Conservation (phyloP, 1,140 invertebrate genomes). For the Agraylea sexmaculata region DNA sequence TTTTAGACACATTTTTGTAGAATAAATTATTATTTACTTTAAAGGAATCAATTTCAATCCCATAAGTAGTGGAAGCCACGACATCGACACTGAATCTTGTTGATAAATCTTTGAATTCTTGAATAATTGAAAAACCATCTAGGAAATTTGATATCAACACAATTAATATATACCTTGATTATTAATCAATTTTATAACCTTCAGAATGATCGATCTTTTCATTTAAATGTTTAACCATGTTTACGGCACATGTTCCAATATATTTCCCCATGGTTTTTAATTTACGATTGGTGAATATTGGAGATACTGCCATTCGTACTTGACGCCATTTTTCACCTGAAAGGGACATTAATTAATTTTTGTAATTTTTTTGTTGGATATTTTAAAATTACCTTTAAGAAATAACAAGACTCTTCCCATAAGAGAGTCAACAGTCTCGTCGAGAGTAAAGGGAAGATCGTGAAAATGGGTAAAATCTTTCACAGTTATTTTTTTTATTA, state of each 20-base stretch:
- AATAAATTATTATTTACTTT: slow-evolving; percentile 39
- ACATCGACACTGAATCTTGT: slow-evolving; percentile 47
- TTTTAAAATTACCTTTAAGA: slow-evolving; percentile 31
- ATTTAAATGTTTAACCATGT: too few species aligned
- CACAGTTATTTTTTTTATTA: slow-evolving; percentile 38
- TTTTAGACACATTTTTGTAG: slow-evolving; percentile 35
- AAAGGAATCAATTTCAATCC: slow-evolving; percentile 44
- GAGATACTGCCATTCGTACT: slow-evolving; percentile 38
- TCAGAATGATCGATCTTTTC: too few species aligned
- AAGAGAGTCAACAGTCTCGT: slow-evolving; percentile 31
- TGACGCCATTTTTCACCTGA: slow-evolving; percentile 36
- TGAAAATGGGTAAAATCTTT: slow-evolving; percentile 42
- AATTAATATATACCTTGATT: neutral
- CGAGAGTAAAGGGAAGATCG: slow-evolving; percentile 31
- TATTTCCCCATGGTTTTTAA: slow-evolving; percentile 40
- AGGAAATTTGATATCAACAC: too few species aligned
- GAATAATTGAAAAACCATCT: too few species aligned
- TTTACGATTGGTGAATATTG: slow-evolving; percentile 39
- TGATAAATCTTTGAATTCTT: slow-evolving; percentile 40
- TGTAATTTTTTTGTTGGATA: too few species aligned
- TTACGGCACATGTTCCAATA: neutral
- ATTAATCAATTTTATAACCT: too few species aligned
- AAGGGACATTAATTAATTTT: too few species aligned
- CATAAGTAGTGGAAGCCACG: slow-evolving; percentile 29
- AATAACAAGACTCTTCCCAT: slow-evolving; percentile 34